These are phyloP conservation scores for Australoheros scitulus DNA, from an alignment of 2,113 vertebrate genomes.

Conservation along the genomic window DNA sequence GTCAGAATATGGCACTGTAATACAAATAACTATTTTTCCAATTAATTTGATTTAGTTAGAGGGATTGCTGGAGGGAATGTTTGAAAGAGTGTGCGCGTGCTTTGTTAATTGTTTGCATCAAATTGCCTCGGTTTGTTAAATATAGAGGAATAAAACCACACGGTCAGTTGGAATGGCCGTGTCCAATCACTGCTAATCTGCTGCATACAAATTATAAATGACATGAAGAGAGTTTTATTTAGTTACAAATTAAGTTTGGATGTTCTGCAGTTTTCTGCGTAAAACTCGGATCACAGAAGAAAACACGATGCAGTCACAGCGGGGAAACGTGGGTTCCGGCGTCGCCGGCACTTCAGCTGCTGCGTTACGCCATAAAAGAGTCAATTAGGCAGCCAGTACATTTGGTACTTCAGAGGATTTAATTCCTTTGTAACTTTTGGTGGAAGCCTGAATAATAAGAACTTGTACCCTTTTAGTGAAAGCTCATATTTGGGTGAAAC, in stretches of 20 bases:
- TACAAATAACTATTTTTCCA: constrained; percentile 27
- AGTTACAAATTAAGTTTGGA: background rate
- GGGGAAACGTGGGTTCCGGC: background rate
- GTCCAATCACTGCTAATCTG: background rate
- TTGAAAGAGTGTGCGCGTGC: background rate
- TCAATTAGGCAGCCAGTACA: constrained; percentile 16
- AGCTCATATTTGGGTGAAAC: constrained; percentile 19
- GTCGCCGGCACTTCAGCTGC: constrained; percentile 12
- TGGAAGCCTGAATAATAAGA: constrained; percentile 15
- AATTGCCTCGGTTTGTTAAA: background rate
- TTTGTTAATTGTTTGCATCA: constrained; percentile 13
- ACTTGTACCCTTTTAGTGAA: constrained; percentile 15
- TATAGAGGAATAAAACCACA: background rate
- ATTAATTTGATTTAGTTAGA: constrained; percentile 29
- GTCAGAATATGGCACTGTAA: background rate
- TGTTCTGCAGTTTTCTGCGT: background rate
- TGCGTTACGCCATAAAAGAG: constrained; percentile 6
- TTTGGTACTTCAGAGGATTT: background rate
- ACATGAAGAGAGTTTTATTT: background rate
- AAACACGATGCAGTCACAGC: background rate
- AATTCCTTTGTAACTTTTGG: constrained; percentile 18
- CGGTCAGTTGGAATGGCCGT: background rate
- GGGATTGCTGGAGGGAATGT: background rate
- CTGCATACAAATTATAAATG: background rate
- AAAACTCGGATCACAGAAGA: constrained; percentile 5